These are phyloP conservation scores for Malurus alboscapulatus DNA, from an alignment of 2,113 vertebrate genomes.

Conservation along the genomic window DNA sequence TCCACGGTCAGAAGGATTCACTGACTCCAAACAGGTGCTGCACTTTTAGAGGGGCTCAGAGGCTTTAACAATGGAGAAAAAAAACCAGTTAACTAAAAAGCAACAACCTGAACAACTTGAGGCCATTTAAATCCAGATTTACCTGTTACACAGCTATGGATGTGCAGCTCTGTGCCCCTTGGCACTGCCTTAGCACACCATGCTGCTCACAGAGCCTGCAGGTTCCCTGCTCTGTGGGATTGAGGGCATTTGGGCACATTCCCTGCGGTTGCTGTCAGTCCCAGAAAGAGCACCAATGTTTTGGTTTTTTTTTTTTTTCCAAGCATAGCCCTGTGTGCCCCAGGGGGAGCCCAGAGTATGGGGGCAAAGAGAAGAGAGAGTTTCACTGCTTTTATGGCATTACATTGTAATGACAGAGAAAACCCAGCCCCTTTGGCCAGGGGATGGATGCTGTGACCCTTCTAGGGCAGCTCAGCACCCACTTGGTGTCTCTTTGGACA, in stretches of 20 bases:
- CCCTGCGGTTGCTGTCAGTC: background rate
- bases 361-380: background rate
- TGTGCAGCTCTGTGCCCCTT: accelerated
- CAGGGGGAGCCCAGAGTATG: background rate
- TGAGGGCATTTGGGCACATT: background rate
- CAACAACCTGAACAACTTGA: background rate
- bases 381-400: background rate
- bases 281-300: background rate
- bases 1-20: background rate
- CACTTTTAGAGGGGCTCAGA: background rate
- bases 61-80: too few species aligned
- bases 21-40: accelerated
- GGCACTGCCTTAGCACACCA: accelerated
- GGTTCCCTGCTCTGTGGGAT: background rate
- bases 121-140: background rate
- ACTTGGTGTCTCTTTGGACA: background rate
- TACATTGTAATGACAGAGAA: background rate
- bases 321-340: background rate
- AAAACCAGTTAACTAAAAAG: background rate
- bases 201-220: background rate
- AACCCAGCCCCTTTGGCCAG: background rate
- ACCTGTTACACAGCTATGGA: background rate
- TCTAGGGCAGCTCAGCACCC: background rate
- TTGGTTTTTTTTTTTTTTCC: too few species aligned
- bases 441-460: background rate